phyloP scores from a whole-genome alignment of 2,797 vertebrate species.

The Lates japonicus region DNA sequence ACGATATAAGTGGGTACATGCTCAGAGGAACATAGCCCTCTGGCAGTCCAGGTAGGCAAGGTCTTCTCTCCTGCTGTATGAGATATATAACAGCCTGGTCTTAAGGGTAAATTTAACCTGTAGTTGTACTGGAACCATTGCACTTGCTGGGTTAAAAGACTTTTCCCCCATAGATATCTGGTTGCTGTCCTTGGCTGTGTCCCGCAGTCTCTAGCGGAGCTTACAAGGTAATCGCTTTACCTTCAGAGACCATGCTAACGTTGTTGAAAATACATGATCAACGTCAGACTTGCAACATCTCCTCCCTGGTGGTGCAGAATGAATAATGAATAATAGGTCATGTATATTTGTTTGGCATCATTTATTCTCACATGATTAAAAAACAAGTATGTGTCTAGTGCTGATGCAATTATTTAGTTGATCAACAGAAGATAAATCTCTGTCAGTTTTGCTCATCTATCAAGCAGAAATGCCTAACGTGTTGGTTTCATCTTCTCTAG shows the following conservation, averaged over 20 bases:
- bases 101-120: conserved; percentile 60
- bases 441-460: neutral
- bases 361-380: conserved; percentile 2
- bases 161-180: conserved; percentile 60
- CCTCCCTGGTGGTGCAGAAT: conserved; percentile 33
- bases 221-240: conserved; percentile 64
- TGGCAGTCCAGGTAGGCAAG: conserved; percentile 65
- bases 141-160: conserved; percentile 47
- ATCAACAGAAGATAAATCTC: neutral
- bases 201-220: conserved; percentile 44
- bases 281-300: conserved; percentile 58
- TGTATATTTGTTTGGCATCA: neutral
- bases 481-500: neutral
- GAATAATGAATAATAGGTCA: conserved; percentile 22
- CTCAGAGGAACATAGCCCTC: conserved; percentile 61
- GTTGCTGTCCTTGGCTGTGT: conserved; percentile 59
- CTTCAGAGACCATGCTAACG: conserved; percentile 47
- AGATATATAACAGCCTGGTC: conserved; percentile 35
- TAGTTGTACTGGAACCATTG: conserved; percentile 41
- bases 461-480: neutral
- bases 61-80: conserved; percentile 31
- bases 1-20: conserved; percentile 60
- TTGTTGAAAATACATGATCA: conserved; percentile 50
- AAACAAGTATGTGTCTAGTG: neutral
- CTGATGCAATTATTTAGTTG: neutral